These are phyloP conservation scores for Copsychus sechellarum DNA, from an alignment of 2,113 vertebrate species.

Conservation along the genomic window DNA sequence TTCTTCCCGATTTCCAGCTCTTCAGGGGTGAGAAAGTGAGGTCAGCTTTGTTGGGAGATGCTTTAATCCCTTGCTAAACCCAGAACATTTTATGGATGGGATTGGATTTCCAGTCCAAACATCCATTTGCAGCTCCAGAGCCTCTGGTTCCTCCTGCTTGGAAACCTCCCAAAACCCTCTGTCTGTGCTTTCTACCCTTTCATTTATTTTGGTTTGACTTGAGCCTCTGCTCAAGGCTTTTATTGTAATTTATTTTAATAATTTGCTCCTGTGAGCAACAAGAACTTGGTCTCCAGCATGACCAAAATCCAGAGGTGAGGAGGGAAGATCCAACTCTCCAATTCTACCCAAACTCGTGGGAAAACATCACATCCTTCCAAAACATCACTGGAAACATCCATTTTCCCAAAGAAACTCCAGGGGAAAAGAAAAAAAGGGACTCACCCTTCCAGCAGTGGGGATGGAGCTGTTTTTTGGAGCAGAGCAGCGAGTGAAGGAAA, in stretches of 20 bases:
- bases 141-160: neutral
- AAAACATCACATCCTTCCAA: neutral
- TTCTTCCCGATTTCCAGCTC: neutral
- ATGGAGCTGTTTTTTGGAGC: neutral
- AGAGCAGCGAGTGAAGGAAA: neutral
- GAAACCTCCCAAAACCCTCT: neutral
- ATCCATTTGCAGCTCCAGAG: neutral
- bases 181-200: neutral
- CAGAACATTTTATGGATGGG: rapidly evolving
- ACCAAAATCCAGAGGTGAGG: neutral
- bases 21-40: rapidly evolving
- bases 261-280: neutral
- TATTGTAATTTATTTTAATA: rapidly evolving
- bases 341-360: neutral
- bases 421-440: neutral
- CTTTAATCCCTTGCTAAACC: neutral
- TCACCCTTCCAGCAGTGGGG: slow-evolving; percentile 8
- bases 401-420: neutral
- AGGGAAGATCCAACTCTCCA: neutral
- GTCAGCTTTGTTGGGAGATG: too few species aligned
- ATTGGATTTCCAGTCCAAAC: neutral
- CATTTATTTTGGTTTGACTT: rapidly evolving
- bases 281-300: neutral
- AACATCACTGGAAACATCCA: too few species aligned
- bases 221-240: neutral